phyloP scores from a whole-genome alignment of 2,797 vertebrate species.

The Oreochromis grahami region DNA sequence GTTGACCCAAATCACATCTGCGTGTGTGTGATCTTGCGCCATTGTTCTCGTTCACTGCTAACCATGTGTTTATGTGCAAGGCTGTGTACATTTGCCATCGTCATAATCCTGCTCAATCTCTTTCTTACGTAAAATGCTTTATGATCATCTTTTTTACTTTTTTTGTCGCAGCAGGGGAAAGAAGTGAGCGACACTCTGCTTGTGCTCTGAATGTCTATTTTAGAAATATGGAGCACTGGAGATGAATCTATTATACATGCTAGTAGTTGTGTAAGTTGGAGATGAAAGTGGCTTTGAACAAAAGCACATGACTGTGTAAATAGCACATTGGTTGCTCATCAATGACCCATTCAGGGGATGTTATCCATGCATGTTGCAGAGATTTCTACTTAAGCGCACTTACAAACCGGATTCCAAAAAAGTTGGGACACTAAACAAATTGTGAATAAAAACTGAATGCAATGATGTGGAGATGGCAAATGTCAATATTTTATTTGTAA shows the following conservation, averaged over 20 bases:
- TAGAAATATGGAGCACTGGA: constrained; percentile 12
- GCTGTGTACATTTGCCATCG: constrained; percentile 34
- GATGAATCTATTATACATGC: constrained; percentile 40
- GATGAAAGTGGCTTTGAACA: constrained; percentile 43
- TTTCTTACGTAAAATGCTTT: constrained; percentile 68
- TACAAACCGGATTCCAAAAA: too few species aligned
- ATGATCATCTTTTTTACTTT: constrained; percentile 44
- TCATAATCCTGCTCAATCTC: constrained; percentile 63
- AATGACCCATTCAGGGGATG: constrained; percentile 18
- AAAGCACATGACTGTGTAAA: constrained; percentile 29
- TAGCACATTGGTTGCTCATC: constrained; percentile 28
- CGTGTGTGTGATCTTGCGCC: constrained; percentile 24
- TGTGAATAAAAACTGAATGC: too few species aligned
- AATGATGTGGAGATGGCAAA: too few species aligned
- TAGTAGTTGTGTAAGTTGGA: constrained; percentile 13
- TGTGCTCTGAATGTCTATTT: constrained; percentile 41
- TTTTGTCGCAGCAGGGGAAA: constrained; percentile 31
- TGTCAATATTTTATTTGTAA: too few species aligned
- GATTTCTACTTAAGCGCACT: neutral
- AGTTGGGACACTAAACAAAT: too few species aligned
- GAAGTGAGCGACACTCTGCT: constrained; percentile 4
- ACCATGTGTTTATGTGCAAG: constrained; percentile 21
- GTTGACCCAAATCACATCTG: constrained; percentile 56
- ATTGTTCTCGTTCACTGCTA: constrained; percentile 38
- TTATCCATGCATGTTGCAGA: neutral